Conservation (phyloP, 1,140 invertebrate genomes). For the Cydia amplana region DNA sequence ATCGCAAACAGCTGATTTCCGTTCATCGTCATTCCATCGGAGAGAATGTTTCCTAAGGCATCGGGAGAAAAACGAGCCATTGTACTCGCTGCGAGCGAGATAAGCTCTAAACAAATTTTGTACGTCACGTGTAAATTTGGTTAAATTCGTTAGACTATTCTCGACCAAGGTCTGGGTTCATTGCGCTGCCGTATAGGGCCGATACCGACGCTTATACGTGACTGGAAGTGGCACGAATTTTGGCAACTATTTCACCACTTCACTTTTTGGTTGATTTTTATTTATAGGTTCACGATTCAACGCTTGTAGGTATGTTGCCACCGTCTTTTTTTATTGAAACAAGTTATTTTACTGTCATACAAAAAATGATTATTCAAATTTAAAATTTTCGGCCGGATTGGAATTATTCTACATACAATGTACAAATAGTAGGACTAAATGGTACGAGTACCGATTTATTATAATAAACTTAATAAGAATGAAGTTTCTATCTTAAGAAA, state of each 20-base stretch:
- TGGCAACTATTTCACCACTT: background rate
- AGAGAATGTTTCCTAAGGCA: conserved; percentile 36
- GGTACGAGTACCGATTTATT: too few relatives aligned
- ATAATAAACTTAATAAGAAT: too few relatives aligned
- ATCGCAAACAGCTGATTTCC: background rate
- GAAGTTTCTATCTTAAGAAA: too few relatives aligned
- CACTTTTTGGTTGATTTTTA: too few relatives aligned
- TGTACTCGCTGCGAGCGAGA: conserved; percentile 50
- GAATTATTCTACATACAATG: too few relatives aligned
- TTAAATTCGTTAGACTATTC: conserved; percentile 69
- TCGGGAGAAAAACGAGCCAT: conserved; percentile 49
- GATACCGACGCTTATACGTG: conserved; percentile 30
- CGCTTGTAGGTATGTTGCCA: too few relatives aligned
- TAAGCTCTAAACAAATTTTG: conserved; percentile 68
- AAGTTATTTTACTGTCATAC: too few relatives aligned
- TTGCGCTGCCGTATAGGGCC: conserved; percentile 54
- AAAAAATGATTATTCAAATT: too few relatives aligned
- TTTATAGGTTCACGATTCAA: background rate
- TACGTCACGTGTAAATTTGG: conserved; percentile 62
- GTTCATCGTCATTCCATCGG: background rate
- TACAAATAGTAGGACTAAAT: too few relatives aligned
- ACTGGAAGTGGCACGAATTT: background rate
- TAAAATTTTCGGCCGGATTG: too few relatives aligned
- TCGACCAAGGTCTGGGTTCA: conserved; percentile 63
- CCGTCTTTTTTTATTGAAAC: too few relatives aligned